These are phyloP conservation scores for Epizoanthus ramosus DNA, from an alignment of 92 coral and sea anemone genomes.

Conservation along the genomic window DNA sequence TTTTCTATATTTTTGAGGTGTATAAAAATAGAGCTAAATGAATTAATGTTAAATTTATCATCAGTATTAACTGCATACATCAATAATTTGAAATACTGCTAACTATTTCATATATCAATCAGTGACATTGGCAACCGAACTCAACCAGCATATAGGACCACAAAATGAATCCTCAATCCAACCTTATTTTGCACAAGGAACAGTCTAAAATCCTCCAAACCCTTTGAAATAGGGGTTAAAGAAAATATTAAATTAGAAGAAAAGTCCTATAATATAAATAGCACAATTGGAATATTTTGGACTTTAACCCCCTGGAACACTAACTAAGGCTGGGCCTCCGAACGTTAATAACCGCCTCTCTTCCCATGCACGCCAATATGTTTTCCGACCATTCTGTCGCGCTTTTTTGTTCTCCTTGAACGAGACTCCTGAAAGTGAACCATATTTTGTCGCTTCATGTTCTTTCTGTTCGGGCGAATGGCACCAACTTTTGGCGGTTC, in stretches of 20 bases:
- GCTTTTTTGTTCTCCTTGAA: constrained; percentile 84
- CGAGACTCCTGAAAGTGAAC: constrained; percentile 85
- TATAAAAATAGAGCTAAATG: constrained; percentile 39
- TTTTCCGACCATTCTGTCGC: constrained; percentile 93
- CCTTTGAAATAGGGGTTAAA: constrained; percentile 2
- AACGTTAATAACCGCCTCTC: constrained; percentile 71
- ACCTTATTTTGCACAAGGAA: constrained; percentile 38
- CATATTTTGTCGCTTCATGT: constrained; percentile 78
- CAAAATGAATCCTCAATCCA: constrained; percentile 24
- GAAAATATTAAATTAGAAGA: constrained; percentile 43
- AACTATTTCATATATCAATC: constrained; percentile 23
- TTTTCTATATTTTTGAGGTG: constrained; percentile 32
- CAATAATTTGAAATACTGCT: constrained; percentile 33
- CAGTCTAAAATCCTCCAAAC: constrained; percentile 34
- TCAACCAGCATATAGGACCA: constrained; percentile 9
- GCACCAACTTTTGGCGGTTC: constrained; percentile 74
- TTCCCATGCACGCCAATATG: constrained; percentile 92
- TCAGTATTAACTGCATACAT: constrained; percentile 1
- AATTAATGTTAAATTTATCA: constrained; percentile 26
- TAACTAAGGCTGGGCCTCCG: not conserved
- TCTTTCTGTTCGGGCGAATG: constrained; percentile 64
- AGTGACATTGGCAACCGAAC: constrained; percentile 13
- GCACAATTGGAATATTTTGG: constrained; percentile 18
- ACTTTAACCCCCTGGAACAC: constrained; percentile 41
- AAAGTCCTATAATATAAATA: constrained; percentile 26